Evolutionary conservation across 2,113 vertebrate species (phyloP), one percentile per base, ranked within the genome.

Genomic region (Hydrolagus affinis): DNA sequence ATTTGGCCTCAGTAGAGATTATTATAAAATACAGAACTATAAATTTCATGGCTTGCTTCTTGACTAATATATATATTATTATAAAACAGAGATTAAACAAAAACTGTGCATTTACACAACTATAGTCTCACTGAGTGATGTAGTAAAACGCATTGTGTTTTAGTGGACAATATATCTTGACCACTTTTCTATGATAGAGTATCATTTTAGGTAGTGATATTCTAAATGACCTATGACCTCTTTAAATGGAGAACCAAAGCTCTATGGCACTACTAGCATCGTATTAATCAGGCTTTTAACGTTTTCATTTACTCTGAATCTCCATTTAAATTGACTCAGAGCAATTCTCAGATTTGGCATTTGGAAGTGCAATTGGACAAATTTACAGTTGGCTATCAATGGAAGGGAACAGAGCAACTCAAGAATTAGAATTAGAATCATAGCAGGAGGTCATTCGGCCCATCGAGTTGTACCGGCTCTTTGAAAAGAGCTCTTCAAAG

Each of bases 301-400:
- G 12, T 62, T 62, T 80, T 28, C 76, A 74, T 44, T 14, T 74
- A 44, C 15, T 74, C 28, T 80, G 23, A 60, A 15, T 80, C 76
- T 62, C 76, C 59, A 80, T 62, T 80, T 80, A 80, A 80, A 62
- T 25, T 80, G 57, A 64, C 21, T 80, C n/a, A 59, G 59, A 64
- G 62, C 44, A 62, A 23, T 28, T 62, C 28, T 28, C 6, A 64
- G 25, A 12, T 60, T 64, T 19, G 6, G 44, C 10, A 74, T 32
- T 9, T 74, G 30, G 17, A 23, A 60, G 4, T 23, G 2, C 9
- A 59, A 17, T 80, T 0, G 15, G 76, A 80, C 15, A 62, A n/a
- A n/a, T 0, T 64, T 23, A 23, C 15, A 80, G n/a, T 14, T 19
- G 75, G 44, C 44, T 44, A 44, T 6, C 44, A 3, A 44, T 44